A percentile compares a stretch with the other conserved stretches of the same genome.
phyloP scores from a whole-genome alignment of 2,888 invertebrate species.

The Cistogaster globosa region DNA sequence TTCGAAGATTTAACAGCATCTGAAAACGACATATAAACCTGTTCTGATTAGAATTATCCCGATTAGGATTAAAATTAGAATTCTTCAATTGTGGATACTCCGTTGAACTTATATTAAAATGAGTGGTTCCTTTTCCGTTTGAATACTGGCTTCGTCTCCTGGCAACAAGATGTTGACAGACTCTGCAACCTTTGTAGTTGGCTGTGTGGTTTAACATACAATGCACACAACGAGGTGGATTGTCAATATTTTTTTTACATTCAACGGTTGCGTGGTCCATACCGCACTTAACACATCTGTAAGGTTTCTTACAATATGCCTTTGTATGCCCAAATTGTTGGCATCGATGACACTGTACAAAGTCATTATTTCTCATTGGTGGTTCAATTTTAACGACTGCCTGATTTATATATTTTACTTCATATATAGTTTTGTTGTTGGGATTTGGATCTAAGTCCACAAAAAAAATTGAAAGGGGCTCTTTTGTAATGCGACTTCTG shows the following conservation, averaged over 20 bases:
- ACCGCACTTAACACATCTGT: conserved; percentile 12
- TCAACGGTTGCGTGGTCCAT: not conserved
- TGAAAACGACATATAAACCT: not conserved
- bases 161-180: not conserved
- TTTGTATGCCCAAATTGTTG: too few species aligned
- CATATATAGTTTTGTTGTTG: not conserved
- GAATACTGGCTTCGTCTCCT: not conserved
- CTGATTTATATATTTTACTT: not conserved
- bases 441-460: not conserved
- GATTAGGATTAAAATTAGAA: not conserved
- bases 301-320: conserved; percentile 49
- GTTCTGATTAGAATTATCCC: not conserved
- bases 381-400: not conserved
- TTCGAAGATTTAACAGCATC: conserved; percentile 10
- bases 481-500: not conserved
- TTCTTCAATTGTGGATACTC: not conserved
- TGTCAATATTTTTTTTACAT: not conserved
- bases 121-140: not conserved
- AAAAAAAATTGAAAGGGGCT: not conserved
- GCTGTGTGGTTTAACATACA: conserved; percentile 19
- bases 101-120: not conserved
- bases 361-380: conserved; percentile 23
- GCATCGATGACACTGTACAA: conserved; percentile 57
- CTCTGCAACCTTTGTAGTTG: conserved; percentile 32
- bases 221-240: not conserved